Percentiles rank a stretch among this genome's conserved stretches.
Conservation (phyloP, 2,113 vertebrate genomes). For the Calyptomena viridis region DNA sequence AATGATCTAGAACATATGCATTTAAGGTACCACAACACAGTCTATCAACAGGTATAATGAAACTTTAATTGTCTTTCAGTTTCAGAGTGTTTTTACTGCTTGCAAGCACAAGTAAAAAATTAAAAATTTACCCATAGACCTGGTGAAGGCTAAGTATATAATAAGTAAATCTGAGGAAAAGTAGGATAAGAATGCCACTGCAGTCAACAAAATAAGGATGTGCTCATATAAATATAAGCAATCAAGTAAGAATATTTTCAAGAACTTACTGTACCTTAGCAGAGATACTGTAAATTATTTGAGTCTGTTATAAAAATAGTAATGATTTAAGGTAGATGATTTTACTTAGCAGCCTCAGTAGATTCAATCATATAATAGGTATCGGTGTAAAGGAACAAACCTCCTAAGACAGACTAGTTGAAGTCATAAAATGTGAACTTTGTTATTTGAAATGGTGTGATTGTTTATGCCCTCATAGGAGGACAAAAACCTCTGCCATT, state of each 20-base stretch:
- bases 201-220: neutral
- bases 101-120: neutral
- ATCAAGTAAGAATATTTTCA: neutral
- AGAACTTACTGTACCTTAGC: neutral
- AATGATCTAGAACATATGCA: neutral
- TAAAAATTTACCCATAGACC: neutral
- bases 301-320: neutral
- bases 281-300: neutral
- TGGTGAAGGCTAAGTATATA: neutral
- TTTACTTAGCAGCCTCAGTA: neutral
- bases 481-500: neutral
- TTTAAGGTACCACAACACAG: neutral
- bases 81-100: neutral
- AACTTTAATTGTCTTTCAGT: neutral
- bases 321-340: neutral
- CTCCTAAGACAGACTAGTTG: neutral
- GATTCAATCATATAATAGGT: neutral
- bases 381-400: neutral
- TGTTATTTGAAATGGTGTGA: neutral
- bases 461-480: neutral
- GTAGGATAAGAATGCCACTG: neutral
- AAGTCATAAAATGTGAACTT: neutral
- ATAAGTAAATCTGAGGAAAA: neutral
- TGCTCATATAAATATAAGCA: neutral
- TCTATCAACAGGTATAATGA: neutral